Conservation (phyloP, 2,113 vertebrate genomes). For the Ceyx margarethae region DNA sequence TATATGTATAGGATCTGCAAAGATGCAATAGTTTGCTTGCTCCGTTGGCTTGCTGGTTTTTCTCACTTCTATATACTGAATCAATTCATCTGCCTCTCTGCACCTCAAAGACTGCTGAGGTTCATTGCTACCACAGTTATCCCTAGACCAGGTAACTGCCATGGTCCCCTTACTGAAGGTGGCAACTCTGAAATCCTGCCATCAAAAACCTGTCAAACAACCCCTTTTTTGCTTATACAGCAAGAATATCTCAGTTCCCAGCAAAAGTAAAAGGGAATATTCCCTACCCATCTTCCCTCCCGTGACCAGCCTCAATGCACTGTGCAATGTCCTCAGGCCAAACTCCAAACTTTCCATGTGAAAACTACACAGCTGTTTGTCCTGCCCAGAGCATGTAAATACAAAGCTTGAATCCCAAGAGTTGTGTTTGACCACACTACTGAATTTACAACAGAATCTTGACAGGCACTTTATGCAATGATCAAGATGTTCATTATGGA, state of each 20-base stretch:
- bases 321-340: neutral
- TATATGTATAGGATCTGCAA: neutral
- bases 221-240: neutral
- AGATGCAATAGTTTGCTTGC: neutral
- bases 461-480: neutral
- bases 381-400: neutral
- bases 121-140: neutral
- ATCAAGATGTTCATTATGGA: neutral
- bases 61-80: neutral
- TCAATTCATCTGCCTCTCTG: neutral
- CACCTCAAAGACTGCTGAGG: neutral
- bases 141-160: neutral
- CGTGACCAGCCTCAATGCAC: rapidly evolving
- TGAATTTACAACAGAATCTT: neutral
- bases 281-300: neutral
- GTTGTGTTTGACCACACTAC: neutral
- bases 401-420: neutral
- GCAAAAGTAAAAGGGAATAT: neutral
- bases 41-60: neutral
- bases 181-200: neutral
- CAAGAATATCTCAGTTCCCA: neutral
- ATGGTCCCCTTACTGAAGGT: neutral
- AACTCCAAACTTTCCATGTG: neutral
- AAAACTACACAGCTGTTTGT: neutral
- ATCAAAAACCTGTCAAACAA: neutral